Evolutionary conservation across 2,888 invertebrate species (phyloP), one percentile per base, ranked within the genome.

Genomic region (Hemaris fuciformis): DNA sequence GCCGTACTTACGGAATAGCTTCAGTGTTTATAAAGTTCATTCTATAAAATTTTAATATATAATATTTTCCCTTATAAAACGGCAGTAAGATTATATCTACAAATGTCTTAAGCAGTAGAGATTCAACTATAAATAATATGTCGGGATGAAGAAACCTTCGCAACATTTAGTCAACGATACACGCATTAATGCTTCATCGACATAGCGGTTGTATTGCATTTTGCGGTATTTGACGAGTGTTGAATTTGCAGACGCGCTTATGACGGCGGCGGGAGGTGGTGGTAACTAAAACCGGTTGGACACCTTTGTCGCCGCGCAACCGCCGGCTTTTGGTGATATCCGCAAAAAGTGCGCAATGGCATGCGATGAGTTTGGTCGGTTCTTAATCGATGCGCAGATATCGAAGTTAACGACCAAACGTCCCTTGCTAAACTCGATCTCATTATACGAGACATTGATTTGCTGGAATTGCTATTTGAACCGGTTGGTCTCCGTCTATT

Each of bases 311-410:
- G 85, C 82, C 76, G 80, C 75, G 76, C 84, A 83, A 79, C 82
- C 81, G 81, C 84, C 85, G 82, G 79, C 84, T 88, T 89, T 91
- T 86, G 89, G 91, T 87, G 89, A 89, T 90, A 91, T 88, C 82
- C 84, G 85, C 91, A 91, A 91, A 91, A 91, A 91, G 83, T 85
- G 80, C 81, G 83, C 84, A 81, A 80, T 79, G 87, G 85, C 82
- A 87, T 88, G 82, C 85, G 78, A 70, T 79, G 80, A 80, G 80
- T 85, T 84, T 80, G 83, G 80, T 72, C 75, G 81, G 79, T 73
- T 80, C 80, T 81, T 85, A 84, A 87, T 87, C 84, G 83, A 83
- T 82, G 82, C 75, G 72, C 78, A 79, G 76, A 79, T 76, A 74
- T 72, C 71, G 68, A 75, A 76, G 72, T 73, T 73, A 78, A 81